Evolutionary conservation across 2,113 vertebrate species (phyloP), one percentile per base, ranked within the genome.

Genomic region (Callospermophilus lateralis): DNA sequence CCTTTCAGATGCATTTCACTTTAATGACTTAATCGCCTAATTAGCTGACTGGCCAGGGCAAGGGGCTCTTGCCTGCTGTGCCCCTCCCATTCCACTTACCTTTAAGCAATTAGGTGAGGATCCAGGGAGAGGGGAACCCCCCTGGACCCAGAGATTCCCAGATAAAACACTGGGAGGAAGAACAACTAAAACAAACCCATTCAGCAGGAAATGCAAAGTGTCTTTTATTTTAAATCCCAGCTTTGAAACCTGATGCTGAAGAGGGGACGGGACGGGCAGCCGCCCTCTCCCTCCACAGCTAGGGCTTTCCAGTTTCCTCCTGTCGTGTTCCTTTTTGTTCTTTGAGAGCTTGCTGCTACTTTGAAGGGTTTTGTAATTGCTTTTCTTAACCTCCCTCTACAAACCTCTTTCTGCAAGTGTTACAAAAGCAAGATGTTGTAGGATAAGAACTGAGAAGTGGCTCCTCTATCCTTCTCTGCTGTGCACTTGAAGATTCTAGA

Each of bases 11-110:
- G 98, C 93, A 84, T 98, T 98, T 98, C 96, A 97, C 98, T 98
- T 99, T 99, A 99, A 99, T 99, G 99, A 99, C 99, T 99, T 99
- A 99, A 99, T 99, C 98, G 98, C 98, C 98, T 99, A 99, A 99
- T 99, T 99, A 99, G 99, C 98, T 98, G 98, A 98, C 98, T 99
- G 99, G 99, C 98, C 98, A 98, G 99, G 98, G 98, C 98, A 98
- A 98, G 98, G 97, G 98, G 98, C 97, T 97, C 98, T 98, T 97
- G 99, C 99, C 97, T 98, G 98, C 98, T 98, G 98, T 98, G 98
- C 98, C 99, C 99, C 99, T 99, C 98, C 98, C 98, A 98, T 98
- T 97, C 98, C 78, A 77, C 87, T 96, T 97, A 97, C 98, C 98
- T 98, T 98, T 93, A 97, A 97, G 97, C 97, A 97, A 98, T 98